Base-by-base conservation (phyloP, 2,888 invertebrate genomes). In the Monochamus alternatus region DNA sequence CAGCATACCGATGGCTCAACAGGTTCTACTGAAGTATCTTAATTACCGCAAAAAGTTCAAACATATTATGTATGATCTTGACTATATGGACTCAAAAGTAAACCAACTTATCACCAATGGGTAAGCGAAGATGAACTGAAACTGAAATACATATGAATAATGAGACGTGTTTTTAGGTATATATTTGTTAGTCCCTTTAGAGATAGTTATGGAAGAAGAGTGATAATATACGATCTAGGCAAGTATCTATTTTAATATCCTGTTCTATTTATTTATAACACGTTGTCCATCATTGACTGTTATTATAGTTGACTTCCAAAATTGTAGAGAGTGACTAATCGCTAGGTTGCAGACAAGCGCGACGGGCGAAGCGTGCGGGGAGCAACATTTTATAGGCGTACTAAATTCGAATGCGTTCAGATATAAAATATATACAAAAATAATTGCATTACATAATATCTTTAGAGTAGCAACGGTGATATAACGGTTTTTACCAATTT, bases 1-100 rank as follows among this genome's bases (percentile, higher is more conserved):
- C 90, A 94, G 94, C 85, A 90, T 96, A 47, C 94, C 93, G 2
- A 93, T 95, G 93, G 94, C 95, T 0, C 93, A 95, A 86, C 95
- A 95, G 85, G 92, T 93, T 63, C 86, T 96, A 55, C 90, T 96
- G 30, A 95, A 96, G 86, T 96, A 95, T 87, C 89, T 96, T 76
- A 94, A 93, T 83, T 90, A 95, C 64, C 90, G 95, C 76, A 93
- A 93, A 85, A 93, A 92, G 70, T 94, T 94, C 85, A 93, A 92
- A 9, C 91, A 93, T 81, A 90, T 92, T 84, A 93, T 93, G 81
- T 88, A 89, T 79, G 91, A 93, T 67, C 87, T 95, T 81, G 94
- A 95, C 86, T 92, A 92, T 81, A 89, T 92, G 67, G 92, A 93
- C 74, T 89, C 92, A 0, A 91, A 90, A 74, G 85, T 95, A 0